These are phyloP conservation scores for Martes martes DNA, from an alignment of 2,113 vertebrate genomes.

Conservation along the genomic window DNA sequence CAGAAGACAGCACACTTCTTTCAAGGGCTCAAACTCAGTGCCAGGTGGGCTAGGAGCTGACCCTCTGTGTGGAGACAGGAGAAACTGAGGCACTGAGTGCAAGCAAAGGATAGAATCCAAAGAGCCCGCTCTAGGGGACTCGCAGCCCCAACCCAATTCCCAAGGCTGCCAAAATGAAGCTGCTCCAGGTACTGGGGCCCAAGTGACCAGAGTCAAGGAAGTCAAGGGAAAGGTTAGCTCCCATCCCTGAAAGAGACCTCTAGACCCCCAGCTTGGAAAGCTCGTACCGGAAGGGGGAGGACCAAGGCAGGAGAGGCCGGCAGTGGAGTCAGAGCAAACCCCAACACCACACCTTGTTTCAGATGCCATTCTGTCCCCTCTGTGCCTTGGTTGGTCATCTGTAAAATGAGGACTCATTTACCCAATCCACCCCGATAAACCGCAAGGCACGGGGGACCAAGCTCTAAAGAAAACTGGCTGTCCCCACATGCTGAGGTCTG, in stretches of 20 bases:
- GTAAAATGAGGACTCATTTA: neutral
- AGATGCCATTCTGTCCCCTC: neutral
- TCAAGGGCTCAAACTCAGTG: neutral
- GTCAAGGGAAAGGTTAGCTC: neutral
- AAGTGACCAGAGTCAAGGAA: neutral
- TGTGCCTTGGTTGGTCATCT: neutral
- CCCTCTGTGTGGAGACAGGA: neutral
- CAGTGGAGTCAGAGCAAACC: neutral
- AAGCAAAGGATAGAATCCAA: neutral
- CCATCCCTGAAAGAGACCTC: neutral
- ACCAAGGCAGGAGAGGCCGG: neutral
- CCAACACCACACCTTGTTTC: neutral
- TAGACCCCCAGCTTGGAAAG: neutral
- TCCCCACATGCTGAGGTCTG: no score
- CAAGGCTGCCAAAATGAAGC: neutral
- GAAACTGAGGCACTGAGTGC: neutral
- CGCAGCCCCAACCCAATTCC: neutral
- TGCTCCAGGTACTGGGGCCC: neutral
- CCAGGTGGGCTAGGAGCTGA: neutral
- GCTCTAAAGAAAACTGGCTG: neutral
- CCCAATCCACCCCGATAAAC: neutral
- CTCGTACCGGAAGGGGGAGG: neutral
- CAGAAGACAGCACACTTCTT: neutral
- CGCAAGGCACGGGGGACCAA: neutral
- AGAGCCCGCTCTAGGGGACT: neutral